phyloP scores from a whole-genome alignment of 2,888 invertebrate species.

The Pammene aurita region DNA sequence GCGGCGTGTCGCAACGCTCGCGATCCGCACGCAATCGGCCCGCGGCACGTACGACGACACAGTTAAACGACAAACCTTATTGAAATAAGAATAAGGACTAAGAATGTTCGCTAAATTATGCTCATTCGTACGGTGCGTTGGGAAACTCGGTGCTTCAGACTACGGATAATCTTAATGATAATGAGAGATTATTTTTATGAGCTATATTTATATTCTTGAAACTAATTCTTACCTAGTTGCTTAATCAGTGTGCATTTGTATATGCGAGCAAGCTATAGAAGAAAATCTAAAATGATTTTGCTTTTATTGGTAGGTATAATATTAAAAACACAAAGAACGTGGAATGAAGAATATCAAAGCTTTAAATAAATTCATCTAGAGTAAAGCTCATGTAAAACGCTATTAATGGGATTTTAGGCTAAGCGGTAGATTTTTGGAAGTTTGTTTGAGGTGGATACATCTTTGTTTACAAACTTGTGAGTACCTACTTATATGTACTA shows the following conservation, averaged over 20 bases:
- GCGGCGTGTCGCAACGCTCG: constrained; percentile 21
- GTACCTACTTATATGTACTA: no score
- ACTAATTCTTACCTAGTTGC: constrained; percentile 16
- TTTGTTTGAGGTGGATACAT: no score
- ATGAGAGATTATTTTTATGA: constrained; percentile 20
- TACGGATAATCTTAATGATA: constrained; percentile 30
- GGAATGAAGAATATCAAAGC: background rate
- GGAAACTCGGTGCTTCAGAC: constrained; percentile 17
- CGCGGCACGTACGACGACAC: constrained; percentile 23
- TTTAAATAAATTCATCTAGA: background rate
- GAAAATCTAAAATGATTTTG: background rate
- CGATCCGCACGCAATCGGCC: constrained; percentile 26
- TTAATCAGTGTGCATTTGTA: constrained; percentile 3
- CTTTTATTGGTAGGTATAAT: background rate
- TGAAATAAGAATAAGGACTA: background rate
- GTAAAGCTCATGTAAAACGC: no score
- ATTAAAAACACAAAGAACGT: background rate
- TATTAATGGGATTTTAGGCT: no score
- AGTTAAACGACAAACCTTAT: constrained; percentile 10
- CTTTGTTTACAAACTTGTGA: no score
- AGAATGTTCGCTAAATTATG: background rate
- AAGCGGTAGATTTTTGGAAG: no score
- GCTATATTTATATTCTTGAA: constrained; percentile 10
- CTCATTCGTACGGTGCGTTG: constrained; percentile 21
- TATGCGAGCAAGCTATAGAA: background rate